phyloP scores from a whole-genome alignment of 2,797 vertebrate species.

The Chaunax sp. region DNA sequence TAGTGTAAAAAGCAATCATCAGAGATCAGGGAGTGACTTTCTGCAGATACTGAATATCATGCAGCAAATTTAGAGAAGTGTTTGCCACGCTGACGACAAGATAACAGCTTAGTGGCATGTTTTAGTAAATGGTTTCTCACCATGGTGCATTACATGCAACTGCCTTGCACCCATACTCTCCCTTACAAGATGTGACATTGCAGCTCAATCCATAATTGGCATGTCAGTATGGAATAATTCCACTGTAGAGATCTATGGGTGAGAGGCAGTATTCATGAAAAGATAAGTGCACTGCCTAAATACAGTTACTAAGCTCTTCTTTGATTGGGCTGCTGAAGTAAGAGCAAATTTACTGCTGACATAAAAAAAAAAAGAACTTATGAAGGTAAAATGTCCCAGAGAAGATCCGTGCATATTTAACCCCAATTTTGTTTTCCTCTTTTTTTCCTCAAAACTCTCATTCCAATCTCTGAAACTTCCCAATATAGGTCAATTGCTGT shows the following conservation, averaged over 20 bases:
- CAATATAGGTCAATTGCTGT: constrained; percentile 38
- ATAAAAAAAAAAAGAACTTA: constrained; percentile 26
- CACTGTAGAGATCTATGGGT: neutral
- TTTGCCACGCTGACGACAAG: neutral
- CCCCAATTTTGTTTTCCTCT: constrained; percentile 7
- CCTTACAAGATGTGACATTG: constrained; percentile 19
- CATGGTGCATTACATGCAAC: neutral
- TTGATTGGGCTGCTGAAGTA: constrained; percentile 15
- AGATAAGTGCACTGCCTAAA: neutral
- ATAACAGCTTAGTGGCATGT: constrained; percentile 7
- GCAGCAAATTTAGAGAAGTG: neutral
- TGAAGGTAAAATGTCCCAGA: constrained; percentile 28
- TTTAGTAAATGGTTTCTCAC: constrained; percentile 10
- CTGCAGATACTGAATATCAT: neutral
- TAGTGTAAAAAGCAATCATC: neutral
- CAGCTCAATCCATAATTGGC: neutral
- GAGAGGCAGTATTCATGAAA: neutral
- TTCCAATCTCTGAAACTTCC: constrained; percentile 28
- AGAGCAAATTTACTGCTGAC: constrained; percentile 1
- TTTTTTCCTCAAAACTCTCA: neutral
- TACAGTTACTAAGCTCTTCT: constrained; percentile 1
- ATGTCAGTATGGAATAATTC: constrained; percentile 5
- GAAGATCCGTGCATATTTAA: constrained; percentile 42
- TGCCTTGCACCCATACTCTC: neutral
- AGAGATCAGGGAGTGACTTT: neutral